A percentile compares a stretch with the other conserved stretches of the same genome.
Evolutionary conservation across 2,888 invertebrate species (phyloP).

Genomic region (Leptogaster cylindrica): DNA sequence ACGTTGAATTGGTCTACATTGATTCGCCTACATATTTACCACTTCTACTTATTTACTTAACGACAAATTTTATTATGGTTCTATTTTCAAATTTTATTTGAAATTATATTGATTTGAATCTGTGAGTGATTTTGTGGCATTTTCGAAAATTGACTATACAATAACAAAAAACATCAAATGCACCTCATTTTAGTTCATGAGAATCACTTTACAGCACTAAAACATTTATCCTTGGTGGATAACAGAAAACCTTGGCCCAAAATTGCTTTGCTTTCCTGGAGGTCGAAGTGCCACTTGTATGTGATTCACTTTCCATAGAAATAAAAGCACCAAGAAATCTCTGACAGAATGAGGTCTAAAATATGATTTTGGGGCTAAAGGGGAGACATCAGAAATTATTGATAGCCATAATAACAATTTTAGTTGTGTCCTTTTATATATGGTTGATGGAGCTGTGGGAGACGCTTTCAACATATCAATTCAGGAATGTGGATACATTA

Average conservation of each 20-base stretch:
- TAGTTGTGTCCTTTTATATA: slow-evolving; percentile 17
- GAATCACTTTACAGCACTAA: slow-evolving; percentile 11
- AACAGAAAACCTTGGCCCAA: slow-evolving; percentile 2
- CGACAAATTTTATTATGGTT: too few relatives aligned
- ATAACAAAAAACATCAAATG: slow-evolving; percentile 15
- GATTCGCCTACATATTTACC: too few relatives aligned
- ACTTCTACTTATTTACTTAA: too few relatives aligned
- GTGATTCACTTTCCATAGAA: too few relatives aligned
- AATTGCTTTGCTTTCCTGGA: too few relatives aligned
- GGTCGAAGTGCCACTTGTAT: too few relatives aligned
- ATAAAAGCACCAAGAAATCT: too few relatives aligned
- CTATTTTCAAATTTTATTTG: too few relatives aligned
- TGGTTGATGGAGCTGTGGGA: slow-evolving; percentile 1
- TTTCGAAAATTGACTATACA: too few relatives aligned
- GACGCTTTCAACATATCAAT: slow-evolving; percentile 22
- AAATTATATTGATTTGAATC: too few relatives aligned
- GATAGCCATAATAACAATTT: slow-evolving; percentile 24
- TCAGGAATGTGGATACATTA: background rate
- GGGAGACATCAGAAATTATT: slow-evolving; percentile 11
- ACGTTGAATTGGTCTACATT: too few relatives aligned
- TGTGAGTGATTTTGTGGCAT: too few relatives aligned
- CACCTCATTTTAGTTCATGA: slow-evolving; percentile 23
- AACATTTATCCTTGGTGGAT: background rate
- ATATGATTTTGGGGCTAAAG: slow-evolving; percentile 10
- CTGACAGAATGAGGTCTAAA: background rate